Conservation (phyloP, 2,113 vertebrate genomes). For the Seriola dumerili region DNA sequence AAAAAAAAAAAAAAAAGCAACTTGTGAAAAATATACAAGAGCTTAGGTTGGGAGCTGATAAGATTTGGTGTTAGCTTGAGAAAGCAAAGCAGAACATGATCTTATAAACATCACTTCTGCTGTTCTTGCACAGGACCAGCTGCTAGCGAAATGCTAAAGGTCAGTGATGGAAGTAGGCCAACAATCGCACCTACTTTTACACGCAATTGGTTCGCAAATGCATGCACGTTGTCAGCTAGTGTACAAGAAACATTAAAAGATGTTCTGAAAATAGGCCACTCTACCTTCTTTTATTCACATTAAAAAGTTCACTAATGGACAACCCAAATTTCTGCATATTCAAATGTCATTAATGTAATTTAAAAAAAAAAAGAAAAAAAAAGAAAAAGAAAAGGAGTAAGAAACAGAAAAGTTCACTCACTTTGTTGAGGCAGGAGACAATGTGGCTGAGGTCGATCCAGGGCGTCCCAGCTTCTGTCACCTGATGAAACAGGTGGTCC, state of each 20-base stretch:
- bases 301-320: neutral
- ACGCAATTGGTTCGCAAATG: neutral
- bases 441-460: slow-evolving; percentile 99
- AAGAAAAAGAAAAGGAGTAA: too few relatives aligned
- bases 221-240: neutral
- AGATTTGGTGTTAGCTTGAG: neutral
- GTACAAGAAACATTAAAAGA: neutral
- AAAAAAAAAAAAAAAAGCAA: neutral
- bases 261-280: neutral
- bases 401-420: slow-evolving; percentile 71
- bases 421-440: slow-evolving; percentile 99
- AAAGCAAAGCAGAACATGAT: neutral
- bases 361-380: neutral
- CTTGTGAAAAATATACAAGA: neutral
- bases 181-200: neutral
- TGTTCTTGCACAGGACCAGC: neutral
- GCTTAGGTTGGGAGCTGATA: neutral
- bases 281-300: neutral
- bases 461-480: slow-evolving; percentile 96
- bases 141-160: too few relatives aligned
- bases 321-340: neutral
- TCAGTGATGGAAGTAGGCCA: neutral
- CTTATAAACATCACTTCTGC: neutral
- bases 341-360: too few relatives aligned
- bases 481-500: slow-evolving; percentile 99